Base-by-base conservation (phyloP, 1,140 invertebrate genomes). In the Acyrthosiphon pisum region DNA sequence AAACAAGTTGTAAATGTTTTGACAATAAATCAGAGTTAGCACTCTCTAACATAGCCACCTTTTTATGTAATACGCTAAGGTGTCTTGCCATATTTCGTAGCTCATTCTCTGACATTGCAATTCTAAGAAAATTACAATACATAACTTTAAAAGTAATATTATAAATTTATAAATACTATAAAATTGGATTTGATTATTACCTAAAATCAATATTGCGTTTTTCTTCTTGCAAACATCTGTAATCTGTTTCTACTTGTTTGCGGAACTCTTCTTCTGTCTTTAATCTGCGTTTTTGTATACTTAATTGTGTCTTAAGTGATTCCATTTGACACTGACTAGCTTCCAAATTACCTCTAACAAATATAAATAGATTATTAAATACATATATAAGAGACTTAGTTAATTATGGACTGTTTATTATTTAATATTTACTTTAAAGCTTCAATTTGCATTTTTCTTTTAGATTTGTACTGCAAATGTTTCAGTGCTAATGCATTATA, bases 401-500 rank as follows among this genome's bases (percentile, higher is more conserved):
- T 68, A 46, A 30, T 68, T 60, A 18, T 68, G 9, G 20, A 90
- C 11, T 48, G 46, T 81, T 93, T 35, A 76, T n/a, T 48, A n/a
- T 81, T 93, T 35, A 76, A n/a, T 76, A 35, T 35, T 76, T 94
- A 95, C 95, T 94, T 94, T 37, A 95, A 93, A 94, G 95, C 94
- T 93, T 95, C 95, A 41, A 95, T 93, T 93, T 95, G 94, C 93
- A 95, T 94, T 94, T 95, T 95, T 60, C 94, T 94, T 93, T 95
- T 95, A n/a, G 95, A 93, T 94, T 95, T 95, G 88, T 95, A 94
- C 56, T 95, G 95, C 60, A 95, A 94, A 94, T 95, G 95, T 89
- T 94, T 94, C 30, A 95, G 93, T 46, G 94, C 95, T 68, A 95
- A 90, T 81, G 94, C 93, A 94, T 95, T 95, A 90, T 95, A 95